Evolutionary conservation across 1,140 invertebrate species (phyloP).

Genomic region (Oreohelix idahoensis): DNA sequence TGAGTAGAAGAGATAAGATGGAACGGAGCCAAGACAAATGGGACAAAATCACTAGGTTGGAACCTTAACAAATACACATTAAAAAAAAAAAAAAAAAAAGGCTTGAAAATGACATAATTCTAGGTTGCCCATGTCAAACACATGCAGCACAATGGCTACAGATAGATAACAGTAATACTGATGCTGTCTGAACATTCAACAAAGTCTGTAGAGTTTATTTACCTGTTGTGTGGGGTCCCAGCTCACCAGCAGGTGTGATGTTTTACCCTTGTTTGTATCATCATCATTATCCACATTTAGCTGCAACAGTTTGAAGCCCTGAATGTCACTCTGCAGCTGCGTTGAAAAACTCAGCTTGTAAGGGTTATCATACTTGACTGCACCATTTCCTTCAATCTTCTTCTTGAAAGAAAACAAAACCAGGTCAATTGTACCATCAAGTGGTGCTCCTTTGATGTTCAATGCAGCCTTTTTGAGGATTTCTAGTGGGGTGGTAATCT

Average conservation of each 20-base stretch:
- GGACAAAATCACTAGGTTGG: no score
- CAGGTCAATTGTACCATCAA: slow-evolving; percentile 7
- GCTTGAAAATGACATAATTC: no score
- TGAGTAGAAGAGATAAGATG: no score
- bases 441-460: neutral
- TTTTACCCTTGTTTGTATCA: slow-evolving; percentile 15
- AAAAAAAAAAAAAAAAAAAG: no score
- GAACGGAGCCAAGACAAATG: no score
- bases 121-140: no score
- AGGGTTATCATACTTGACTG: neutral
- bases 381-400: slow-evolving; percentile 11
- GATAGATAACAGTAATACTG: no score
- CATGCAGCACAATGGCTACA: no score
- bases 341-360: neutral
- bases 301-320: neutral
- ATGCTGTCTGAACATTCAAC: no score
- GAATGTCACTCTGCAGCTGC: neutral
- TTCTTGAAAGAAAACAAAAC: neutral
- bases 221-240: slow-evolving; percentile 6
- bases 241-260: neutral
- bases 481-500: slow-evolving; percentile 6
- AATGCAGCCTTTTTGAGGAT: neutral
- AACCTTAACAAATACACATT: no score
- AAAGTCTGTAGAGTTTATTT: neutral
- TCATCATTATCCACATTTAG: neutral